Evolutionary conservation across 2,888 invertebrate species (phyloP), one percentile per base, ranked within the genome.

Genomic region (Diogma glabrata): DNA sequence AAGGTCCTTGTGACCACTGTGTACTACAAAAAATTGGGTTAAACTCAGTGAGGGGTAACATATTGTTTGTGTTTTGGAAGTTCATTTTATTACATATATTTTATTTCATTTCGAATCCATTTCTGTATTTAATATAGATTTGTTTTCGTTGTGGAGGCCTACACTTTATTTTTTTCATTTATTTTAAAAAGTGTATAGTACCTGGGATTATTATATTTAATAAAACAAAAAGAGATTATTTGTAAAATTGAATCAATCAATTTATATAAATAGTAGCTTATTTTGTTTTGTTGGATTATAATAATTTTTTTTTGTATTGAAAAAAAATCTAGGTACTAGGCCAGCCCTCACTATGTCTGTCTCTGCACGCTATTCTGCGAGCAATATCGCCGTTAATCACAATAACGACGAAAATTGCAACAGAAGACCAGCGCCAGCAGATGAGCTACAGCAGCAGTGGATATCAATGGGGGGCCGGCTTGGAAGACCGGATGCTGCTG

Each of bases 401-500:
- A 52, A 36, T 47, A 51, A 52, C 26, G 52, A 54, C 30, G 43
- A 54, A 40, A 49, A 52, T 45, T 45, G 51, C 40, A 58, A 60
- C 58, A 60, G 59, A 57, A 53, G 55, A 58, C 56, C 56, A 57
- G 55, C 59, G 63, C 62, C 60, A 57, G 60, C 64, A 60, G 67
- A 66, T 63, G 62, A 65, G n/a, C 17, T 26, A 63, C 62, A 60
- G 61, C 61, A 64, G 66, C 67, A 67, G 63, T 67, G 68, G 69
- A 67, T 66, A 63, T 63, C 64, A 64, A 62, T 67, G 61, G 75
- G 75, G 76, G 77, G 77, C 74, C 67, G 69, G 75, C 68, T 66
- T 67, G 74, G 75, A 72, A 76, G 73, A 76, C 78, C 78, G 78
- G 78, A 75, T 77, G 78, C 77, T 67, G 75, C 70, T 71, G 72